A percentile compares a stretch with the other conserved stretches of the same genome.
These are phyloP conservation scores for Eugnorisma glareosa DNA, from an alignment of 2,888 invertebrate genomes.

Conservation along the genomic window DNA sequence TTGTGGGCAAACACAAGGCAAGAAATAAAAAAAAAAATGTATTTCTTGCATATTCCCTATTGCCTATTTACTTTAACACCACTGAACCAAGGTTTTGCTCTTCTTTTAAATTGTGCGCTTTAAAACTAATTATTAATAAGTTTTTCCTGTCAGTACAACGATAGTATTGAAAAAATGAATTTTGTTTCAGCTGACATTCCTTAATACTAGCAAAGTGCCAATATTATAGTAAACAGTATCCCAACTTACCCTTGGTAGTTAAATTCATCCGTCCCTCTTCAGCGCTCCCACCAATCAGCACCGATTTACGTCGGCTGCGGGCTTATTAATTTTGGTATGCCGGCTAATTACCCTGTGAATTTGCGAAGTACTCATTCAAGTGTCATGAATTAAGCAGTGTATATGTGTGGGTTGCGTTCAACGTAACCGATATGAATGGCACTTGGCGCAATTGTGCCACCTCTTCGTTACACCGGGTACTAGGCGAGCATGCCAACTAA, in stretches of 20 bases:
- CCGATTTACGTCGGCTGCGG: conserved; percentile 84
- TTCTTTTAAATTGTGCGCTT: background rate
- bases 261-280: conserved; percentile 90
- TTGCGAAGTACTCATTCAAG: conserved; percentile 86
- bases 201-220: conserved; percentile 42
- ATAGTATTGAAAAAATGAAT: conserved; percentile 4
- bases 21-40: no score
- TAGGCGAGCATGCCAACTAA: conserved; percentile 76
- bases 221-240: conserved; percentile 41
- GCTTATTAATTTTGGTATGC: conserved; percentile 89
- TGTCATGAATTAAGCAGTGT: conserved; percentile 81
- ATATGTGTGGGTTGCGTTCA: conserved; percentile 77
- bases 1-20: no score
- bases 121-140: background rate
- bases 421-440: conserved; percentile 80
- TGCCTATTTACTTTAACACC: background rate
- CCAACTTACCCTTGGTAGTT: conserved; percentile 87
- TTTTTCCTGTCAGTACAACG: background rate
- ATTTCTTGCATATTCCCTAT: no score
- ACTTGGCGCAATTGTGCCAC: conserved; percentile 79
- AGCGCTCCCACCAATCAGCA: conserved; percentile 84
- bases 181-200: background rate
- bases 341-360: conserved; percentile 89
- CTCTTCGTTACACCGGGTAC: conserved; percentile 86
- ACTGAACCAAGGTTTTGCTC: background rate